Evolutionary conservation across 2,797 vertebrate genomes (phyloP), one percentile per base, ranked within the genome.

Genomic region (Pipistrellus nathusii): DNA sequence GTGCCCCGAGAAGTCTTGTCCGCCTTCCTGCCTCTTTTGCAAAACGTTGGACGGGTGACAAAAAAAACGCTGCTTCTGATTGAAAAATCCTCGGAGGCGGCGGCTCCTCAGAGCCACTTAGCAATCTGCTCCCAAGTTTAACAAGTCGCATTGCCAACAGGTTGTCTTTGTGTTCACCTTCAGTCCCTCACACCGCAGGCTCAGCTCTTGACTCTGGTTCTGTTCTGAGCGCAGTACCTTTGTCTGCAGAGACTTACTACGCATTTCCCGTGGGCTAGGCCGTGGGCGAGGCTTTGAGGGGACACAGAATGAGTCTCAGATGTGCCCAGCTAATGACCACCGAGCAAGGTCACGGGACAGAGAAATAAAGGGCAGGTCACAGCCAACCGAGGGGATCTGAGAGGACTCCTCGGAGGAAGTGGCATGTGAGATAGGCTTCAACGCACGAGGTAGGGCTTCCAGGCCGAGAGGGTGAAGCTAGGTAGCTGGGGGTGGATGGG

Each of bases 221-320:
- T 84, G 38, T 51, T 69, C 48, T n/a, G 46, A 69, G 17, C 46
- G n/a, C 32, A 25, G 35, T 38, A 1, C 27, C 4, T 88, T 69
- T 27, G 32, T 64, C 86, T 87, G 90, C 76, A 71, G 84, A 91
- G 62, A 66, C 27, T 59, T 68, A 20, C 62, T 51, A 32, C 88
- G 84, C 68, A n/a, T 93, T 87, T 94, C 71, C 89, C 75, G 62
- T 66, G 57, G 64, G 64, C 73, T 51, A 72, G 27, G 85, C 30
- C 38, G 21, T 25, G 62, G n/a, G 71, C 91, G 68, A 12, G 27
- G 44, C 55, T 83, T 84, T 68, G 69, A 57, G 88, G 78, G 68
- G 23, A 62, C 46, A 21, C 35, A 6, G 32, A 46, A 30, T 44
- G 44, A 44, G 23, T 88, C 83, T 57, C 62, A 71, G 76, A 21